Conservation (phyloP, 2,113 vertebrate genomes). For the Psammodynastes pulverulentus region DNA sequence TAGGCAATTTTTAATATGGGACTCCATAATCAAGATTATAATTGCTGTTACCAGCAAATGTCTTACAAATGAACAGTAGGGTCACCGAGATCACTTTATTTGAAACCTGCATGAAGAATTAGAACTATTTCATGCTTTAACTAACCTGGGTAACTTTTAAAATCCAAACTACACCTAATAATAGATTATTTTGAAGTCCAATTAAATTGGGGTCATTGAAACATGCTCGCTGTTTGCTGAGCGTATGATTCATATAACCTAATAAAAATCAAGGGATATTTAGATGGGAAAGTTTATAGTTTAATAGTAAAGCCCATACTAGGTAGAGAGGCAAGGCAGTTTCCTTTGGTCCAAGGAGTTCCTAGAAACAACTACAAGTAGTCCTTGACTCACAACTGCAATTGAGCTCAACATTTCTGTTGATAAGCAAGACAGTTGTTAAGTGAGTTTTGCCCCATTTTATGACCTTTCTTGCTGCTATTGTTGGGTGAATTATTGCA, state of each 20-base stretch:
- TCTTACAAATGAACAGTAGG: neutral
- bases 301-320: neutral
- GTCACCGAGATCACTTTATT: constrained; percentile 25
- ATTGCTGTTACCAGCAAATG: constrained; percentile 28
- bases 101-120: constrained; percentile 18
- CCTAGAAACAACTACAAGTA: neutral
- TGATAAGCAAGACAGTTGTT: neutral
- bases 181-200: constrained; percentile 3
- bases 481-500: neutral
- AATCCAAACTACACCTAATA: neutral
- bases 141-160: constrained; percentile 6
- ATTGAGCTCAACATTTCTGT: neutral
- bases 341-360: neutral
- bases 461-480: neutral
- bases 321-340: neutral
- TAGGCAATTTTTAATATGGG: constrained; percentile 10
- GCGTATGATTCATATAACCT: neutral
- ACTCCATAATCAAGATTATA: constrained; percentile 52
- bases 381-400: neutral
- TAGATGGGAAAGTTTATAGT: neutral
- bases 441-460: neutral
- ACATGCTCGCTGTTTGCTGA: neutral
- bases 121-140: constrained; percentile 23
- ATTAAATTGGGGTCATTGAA: neutral
- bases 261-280: neutral